Evolutionary conservation across 2,797 vertebrate genomes (phyloP), one percentile per base, ranked within the genome.

Genomic region (Remorina albescens): DNA sequence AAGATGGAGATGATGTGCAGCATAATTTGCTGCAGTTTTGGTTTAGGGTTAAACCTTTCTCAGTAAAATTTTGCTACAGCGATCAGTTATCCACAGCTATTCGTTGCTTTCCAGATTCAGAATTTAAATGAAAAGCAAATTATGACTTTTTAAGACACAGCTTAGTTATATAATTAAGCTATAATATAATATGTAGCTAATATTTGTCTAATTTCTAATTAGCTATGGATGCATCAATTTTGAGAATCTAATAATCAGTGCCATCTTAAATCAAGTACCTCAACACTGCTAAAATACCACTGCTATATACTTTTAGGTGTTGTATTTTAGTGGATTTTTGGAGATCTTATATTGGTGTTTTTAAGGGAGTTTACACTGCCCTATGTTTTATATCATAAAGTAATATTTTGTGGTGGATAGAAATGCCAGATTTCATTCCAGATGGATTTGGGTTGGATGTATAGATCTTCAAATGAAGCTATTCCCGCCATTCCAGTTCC

Each of bases 1-100:
- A 49, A 78, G 71, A 67, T 60, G 62, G 50, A 30, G 51, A 66
- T 58, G 9, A 18, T 72, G 60, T 59, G 36, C 36, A 46, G 28
- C 46, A 46, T 61, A 26, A 61, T 65, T 74, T 30, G 34, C 6
- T 7, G 15, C 1, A 67, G 25, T 44, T 30, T 44, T n/a, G 9
- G 37, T 62, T 55, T 41, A 42, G n/a, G 19, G 4, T 36, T n/a
- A 15, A 47, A 13, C 11, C 4, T 6, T 23, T 23, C 1, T 44
- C 9, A n/a, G 19, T 44, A 3, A 49, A 34, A 51, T 51, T 25
- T 51, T 21, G 44, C 23, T 8, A 34, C 28, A 55, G 18, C n/a
- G n/a, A n/a, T n/a, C n/a, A n/a, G n/a, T n/a, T n/a, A n/a, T n/a
- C n/a, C n/a, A n/a, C n/a, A 34, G 10, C 13, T 0, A 47, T 11